Evolutionary conservation across 2,797 vertebrate species (phyloP).

Genomic region (Erethizon dorsatum): DNA sequence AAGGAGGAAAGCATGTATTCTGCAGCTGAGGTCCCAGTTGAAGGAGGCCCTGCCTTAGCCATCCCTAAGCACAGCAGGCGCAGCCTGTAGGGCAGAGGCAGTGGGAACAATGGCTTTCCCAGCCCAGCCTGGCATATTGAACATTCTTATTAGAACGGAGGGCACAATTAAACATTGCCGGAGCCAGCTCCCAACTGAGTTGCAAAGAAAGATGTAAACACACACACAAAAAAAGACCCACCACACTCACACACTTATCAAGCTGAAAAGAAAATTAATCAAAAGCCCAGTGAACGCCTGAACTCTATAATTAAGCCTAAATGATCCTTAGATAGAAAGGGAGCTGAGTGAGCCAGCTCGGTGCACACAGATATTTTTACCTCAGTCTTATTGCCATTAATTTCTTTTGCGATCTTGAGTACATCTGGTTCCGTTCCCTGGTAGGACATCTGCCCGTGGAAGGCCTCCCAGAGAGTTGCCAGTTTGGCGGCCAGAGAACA

Average conservation of each 20-base stretch:
- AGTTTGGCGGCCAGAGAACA: slow-evolving; percentile 19
- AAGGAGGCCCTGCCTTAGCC: background rate
- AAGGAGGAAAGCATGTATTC: background rate
- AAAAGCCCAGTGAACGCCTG: slow-evolving; percentile 72
- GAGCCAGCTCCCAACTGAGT: slow-evolving; percentile 75
- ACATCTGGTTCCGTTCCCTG: slow-evolving; percentile 74
- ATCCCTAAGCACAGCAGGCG: rapidly evolving
- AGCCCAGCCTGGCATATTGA: slow-evolving; percentile 54
- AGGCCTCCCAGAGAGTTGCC: background rate
- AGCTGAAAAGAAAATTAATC: slow-evolving; percentile 83
- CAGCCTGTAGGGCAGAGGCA: background rate
- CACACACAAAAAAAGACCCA: background rate
- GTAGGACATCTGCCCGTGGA: slow-evolving; percentile 22
- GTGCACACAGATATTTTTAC: slow-evolving; percentile 72
- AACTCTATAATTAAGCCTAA: slow-evolving; percentile 72
- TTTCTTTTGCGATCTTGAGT: slow-evolving; percentile 73
- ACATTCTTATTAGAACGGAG: slow-evolving; percentile 19
- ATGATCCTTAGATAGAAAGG: slow-evolving; percentile 65
- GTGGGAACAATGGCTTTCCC: slow-evolving; percentile 36
- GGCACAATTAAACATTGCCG: slow-evolving; percentile 67
- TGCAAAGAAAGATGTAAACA: slow-evolving; percentile 74
- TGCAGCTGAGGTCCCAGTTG: slow-evolving; percentile 36
- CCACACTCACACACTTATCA: slow-evolving; percentile 63
- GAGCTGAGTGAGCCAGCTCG: slow-evolving; percentile 53
- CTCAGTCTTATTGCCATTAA: slow-evolving; percentile 59